Conservation (phyloP, 2,888 invertebrate species). For the Volucella inanis region DNA sequence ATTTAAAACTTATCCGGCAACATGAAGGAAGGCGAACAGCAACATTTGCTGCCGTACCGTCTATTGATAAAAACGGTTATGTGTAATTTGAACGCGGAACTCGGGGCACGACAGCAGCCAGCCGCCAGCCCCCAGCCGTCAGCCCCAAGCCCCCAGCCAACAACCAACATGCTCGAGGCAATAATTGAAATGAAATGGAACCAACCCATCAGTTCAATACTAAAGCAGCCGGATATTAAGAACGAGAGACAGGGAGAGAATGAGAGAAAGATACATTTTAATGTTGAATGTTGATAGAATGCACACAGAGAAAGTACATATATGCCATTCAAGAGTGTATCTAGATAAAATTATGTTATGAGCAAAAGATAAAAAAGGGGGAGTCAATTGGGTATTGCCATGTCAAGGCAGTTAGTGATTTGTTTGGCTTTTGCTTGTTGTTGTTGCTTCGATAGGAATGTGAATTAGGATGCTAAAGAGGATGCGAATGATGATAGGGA, state of each 20-base stretch:
- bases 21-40: no score
- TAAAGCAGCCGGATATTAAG: neutral
- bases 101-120: neutral
- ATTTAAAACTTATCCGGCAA: no score
- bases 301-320: conserved; percentile 40
- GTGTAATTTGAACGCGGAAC: no score
- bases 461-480: no score
- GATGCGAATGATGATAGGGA: no score
- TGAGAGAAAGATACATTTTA: conserved; percentile 51
- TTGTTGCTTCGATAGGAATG: no score
- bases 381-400: conserved; percentile 45
- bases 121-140: neutral
- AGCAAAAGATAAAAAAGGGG: conserved; percentile 12
- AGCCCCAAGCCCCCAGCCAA: neutral
- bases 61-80: neutral
- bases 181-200: conserved; percentile 69
- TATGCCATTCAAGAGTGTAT: conserved; percentile 44
- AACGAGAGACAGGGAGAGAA: conserved; percentile 4
- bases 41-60: no score
- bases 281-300: conserved; percentile 70
- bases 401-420: conserved; percentile 36
- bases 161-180: conserved; percentile 20
- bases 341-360: conserved; percentile 67
- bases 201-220: conserved; percentile 4
- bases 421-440: neutral